phyloP scores from a whole-genome alignment of 2,888 invertebrate species.

The Athalia rosae region DNA sequence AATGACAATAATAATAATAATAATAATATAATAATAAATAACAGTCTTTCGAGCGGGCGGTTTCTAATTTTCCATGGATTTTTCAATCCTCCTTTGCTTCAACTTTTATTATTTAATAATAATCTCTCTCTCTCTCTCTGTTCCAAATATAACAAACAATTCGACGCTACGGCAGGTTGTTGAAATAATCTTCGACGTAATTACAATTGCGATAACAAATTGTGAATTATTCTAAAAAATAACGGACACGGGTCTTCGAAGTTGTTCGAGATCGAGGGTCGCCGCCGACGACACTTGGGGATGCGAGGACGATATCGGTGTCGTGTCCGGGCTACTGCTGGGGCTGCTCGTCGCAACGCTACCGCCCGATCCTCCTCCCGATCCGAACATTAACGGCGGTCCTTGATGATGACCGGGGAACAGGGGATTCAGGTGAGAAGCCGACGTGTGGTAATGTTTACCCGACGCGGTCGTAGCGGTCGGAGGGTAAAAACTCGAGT shows the following conservation, averaged over 20 bases:
- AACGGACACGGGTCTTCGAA: conserved; percentile 83
- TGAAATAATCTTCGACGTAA: neutral
- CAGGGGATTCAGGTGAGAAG: conserved; percentile 55
- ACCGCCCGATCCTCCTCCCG: conserved; percentile 48
- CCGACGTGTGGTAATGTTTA: conserved; percentile 72
- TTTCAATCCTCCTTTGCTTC: conserved; percentile 57
- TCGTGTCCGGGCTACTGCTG: conserved; percentile 62
- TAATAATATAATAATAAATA: conserved; percentile 51
- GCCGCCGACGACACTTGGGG: conserved; percentile 72
- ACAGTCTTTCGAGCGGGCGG: conserved; percentile 33
- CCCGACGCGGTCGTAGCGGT: conserved; percentile 76
- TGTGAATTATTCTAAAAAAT: conserved; percentile 78
- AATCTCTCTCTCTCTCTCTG: too few species aligned
- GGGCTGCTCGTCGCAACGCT: conserved; percentile 59
- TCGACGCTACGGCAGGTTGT: neutral
- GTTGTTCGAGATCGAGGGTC: conserved; percentile 75
- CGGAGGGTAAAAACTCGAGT: conserved; percentile 79
- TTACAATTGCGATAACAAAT: neutral
- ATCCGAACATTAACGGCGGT: conserved; percentile 70
- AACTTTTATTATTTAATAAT: neutral
- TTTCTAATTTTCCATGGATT: conserved; percentile 9
- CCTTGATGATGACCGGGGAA: conserved; percentile 55
- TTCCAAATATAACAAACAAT: neutral
- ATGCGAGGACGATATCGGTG: conserved; percentile 56
- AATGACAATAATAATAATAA: conserved; percentile 4